phyloP scores from a whole-genome alignment of 2,797 vertebrate genomes.

The Myripristis murdjan region DNA sequence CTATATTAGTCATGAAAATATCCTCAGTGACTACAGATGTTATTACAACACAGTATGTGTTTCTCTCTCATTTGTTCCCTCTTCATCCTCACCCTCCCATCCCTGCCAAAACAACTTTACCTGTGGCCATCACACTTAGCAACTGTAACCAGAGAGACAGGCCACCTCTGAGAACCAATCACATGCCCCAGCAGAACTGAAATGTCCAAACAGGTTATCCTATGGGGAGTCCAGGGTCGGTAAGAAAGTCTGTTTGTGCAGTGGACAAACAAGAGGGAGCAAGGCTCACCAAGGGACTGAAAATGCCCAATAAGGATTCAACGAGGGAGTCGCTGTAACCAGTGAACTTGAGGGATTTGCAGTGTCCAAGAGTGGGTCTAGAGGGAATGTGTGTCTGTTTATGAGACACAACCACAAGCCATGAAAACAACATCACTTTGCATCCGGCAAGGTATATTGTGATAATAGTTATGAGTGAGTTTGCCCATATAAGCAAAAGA shows the following conservation, averaged over 20 bases:
- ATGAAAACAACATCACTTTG: neutral
- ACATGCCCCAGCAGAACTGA: conserved; percentile 42
- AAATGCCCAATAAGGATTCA: conserved; percentile 62
- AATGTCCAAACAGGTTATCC: conserved; percentile 53
- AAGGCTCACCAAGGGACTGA: conserved; percentile 34
- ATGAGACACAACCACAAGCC: conserved; percentile 30
- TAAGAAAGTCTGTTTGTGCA: conserved; percentile 72
- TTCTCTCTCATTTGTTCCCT: neutral
- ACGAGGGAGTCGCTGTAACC: conserved; percentile 35
- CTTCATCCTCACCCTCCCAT: no score
- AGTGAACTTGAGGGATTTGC: conserved; percentile 53
- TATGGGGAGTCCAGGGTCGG: conserved; percentile 34
- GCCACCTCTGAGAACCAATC: conserved; percentile 58
- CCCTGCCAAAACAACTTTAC: conserved; percentile 34
- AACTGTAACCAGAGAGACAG: conserved; percentile 6
- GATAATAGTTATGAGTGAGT: neutral
- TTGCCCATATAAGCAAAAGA: neutral
- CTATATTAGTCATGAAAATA: no score
- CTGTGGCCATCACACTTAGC: neutral
- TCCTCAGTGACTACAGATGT: neutral
- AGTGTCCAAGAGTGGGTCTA: conserved; percentile 38
- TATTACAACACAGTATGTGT: neutral
- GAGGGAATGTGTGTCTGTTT: conserved; percentile 24
- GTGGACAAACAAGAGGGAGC: conserved; percentile 44
- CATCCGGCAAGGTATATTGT: neutral